phyloP scores from a whole-genome alignment of 2,797 vertebrate genomes.

The Lithobates sylvaticus region DNA sequence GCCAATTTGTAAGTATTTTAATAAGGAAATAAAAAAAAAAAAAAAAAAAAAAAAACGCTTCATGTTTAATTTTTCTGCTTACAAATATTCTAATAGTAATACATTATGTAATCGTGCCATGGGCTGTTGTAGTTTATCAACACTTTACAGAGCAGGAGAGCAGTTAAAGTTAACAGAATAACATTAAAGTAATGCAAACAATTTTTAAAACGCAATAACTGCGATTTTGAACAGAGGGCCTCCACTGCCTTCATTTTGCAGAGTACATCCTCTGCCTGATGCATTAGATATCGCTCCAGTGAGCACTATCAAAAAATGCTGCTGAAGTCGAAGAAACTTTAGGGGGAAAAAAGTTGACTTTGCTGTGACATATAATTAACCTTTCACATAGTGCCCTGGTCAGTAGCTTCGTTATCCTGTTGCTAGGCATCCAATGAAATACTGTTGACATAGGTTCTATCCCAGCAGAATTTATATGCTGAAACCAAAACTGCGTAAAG shows the following conservation, averaged over 20 bases:
- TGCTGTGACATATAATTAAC: constrained; percentile 10
- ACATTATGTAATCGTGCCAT: neutral
- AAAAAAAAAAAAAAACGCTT: too few relatives aligned
- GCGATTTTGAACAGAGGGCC: neutral
- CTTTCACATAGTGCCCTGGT: constrained; percentile 7
- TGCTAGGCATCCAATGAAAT: neutral
- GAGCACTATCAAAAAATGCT: neutral
- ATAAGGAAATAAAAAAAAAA: neutral
- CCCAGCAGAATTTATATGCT: neutral
- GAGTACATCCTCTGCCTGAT: neutral
- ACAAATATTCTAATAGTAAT: neutral
- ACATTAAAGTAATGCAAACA: neutral
- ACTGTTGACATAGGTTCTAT: neutral
- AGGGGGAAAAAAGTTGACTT: neutral
- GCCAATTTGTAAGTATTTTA: too few relatives aligned
- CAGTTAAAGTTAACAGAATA: neutral
- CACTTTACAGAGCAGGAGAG: neutral
- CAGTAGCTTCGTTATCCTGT: neutral
- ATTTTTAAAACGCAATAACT: neutral
- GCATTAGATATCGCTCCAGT: neutral
- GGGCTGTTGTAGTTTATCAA: neutral
- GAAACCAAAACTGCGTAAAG: neutral
- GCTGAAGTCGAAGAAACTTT: neutral
- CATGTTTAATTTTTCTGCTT: too few relatives aligned
- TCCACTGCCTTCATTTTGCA: neutral